Conservation (phyloP, 2,888 invertebrate species). For the Loripinus fragilis region DNA sequence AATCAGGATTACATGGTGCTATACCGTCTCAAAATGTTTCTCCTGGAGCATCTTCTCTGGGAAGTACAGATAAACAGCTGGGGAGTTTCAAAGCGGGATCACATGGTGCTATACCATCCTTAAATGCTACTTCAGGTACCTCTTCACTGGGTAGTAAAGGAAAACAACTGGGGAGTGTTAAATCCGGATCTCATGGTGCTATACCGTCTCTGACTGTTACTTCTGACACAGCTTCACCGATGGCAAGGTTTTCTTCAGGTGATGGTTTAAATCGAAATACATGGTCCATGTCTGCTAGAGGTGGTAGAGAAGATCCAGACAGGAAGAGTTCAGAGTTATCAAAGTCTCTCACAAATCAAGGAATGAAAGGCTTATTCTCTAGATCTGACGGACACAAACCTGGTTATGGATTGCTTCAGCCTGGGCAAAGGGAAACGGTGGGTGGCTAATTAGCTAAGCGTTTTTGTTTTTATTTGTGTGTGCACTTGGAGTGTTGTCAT, state of each 20-base stretch:
- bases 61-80: no score
- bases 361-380: constrained; percentile 22
- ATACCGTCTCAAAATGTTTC: no score
- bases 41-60: neutral
- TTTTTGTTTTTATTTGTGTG: neutral
- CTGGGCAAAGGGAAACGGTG: constrained; percentile 50
- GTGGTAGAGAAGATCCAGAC: constrained; percentile 22
- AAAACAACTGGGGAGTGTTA: neutral
- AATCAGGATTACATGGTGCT: no score
- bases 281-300: constrained; percentile 40
- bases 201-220: constrained; percentile 39
- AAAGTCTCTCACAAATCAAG: constrained; percentile 50
- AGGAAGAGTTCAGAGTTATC: constrained; percentile 28
- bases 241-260: neutral
- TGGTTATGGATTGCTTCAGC: constrained; percentile 16
- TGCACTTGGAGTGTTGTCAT: no score
- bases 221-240: constrained; percentile 23
- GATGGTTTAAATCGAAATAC: constrained; percentile 39
- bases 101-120: constrained; percentile 30
- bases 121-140: constrained; percentile 41
- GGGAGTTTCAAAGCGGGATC: constrained; percentile 25
- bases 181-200: constrained; percentile 40
- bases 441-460: constrained; percentile 26
- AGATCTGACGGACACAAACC: neutral
- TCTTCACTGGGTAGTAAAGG: constrained; percentile 18